These are phyloP conservation scores for Acrobasis suavella DNA, from an alignment of 2,888 invertebrate genomes.

Conservation along the genomic window DNA sequence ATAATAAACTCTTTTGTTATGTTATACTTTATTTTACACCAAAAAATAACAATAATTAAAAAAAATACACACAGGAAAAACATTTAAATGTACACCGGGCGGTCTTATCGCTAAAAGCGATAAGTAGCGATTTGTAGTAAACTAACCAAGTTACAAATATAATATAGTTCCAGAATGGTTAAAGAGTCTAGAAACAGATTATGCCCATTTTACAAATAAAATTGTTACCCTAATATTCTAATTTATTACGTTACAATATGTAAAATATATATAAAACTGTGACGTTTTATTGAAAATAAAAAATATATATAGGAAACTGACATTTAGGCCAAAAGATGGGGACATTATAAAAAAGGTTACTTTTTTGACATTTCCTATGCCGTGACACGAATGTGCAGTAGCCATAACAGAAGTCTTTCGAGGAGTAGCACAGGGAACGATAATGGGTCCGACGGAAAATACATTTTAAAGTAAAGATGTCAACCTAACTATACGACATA, in stretches of 20 bases:
- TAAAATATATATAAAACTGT: too few relatives aligned
- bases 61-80: too few relatives aligned
- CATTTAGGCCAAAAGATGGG: slow-evolving; percentile 7
- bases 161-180: neutral
- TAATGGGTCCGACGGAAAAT: slow-evolving; percentile 2
- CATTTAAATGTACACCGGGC: too few relatives aligned
- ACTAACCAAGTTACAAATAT: neutral
- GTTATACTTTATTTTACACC: too few relatives aligned
- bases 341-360: slow-evolving; percentile 10
- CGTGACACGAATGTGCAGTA: slow-evolving; percentile 13
- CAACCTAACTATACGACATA: neutral
- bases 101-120: too few relatives aligned
- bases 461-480: neutral
- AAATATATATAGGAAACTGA: too few relatives aligned
- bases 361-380: slow-evolving; percentile 12
- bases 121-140: too few relatives aligned
- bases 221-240: neutral
- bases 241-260: too few relatives aligned
- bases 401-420: slow-evolving; percentile 8
- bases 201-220: neutral
- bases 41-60: too few relatives aligned
- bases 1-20: too few relatives aligned
- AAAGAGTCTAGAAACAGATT: neutral
- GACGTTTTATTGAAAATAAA: too few relatives aligned
- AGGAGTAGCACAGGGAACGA: slow-evolving; percentile 10